Evolutionary conservation across 1,140 invertebrate species (phyloP).

Genomic region (Philotrypesis tridentata): DNA sequence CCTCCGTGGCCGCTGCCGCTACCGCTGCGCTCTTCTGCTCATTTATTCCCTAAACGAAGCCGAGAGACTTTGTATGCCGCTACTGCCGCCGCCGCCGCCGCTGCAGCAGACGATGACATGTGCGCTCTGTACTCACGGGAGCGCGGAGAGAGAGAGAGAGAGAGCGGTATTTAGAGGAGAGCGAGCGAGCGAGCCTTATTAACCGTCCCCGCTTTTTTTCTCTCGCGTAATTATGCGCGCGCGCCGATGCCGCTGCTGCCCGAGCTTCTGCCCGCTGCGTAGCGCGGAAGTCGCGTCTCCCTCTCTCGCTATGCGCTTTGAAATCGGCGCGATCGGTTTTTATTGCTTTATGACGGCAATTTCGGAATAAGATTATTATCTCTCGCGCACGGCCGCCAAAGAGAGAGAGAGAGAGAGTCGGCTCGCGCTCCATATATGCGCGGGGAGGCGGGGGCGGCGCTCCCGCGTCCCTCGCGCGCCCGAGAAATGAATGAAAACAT

Average conservation of each 20-base stretch:
- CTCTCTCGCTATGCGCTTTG: too few relatives aligned
- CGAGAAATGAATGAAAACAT: constrained; percentile 39
- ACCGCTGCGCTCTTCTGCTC: constrained; percentile 2
- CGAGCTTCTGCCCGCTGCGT: background rate
- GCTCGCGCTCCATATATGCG: background rate
- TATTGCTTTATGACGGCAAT: constrained; percentile 46
- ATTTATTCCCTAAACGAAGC: constrained; percentile 33
- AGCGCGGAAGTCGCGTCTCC: constrained; percentile 8
- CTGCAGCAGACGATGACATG: constrained; percentile 33
- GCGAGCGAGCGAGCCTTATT: too few relatives aligned
- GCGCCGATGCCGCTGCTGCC: too few relatives aligned
- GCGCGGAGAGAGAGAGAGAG: background rate
- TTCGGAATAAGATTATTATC: constrained; percentile 33
- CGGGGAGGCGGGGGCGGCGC: background rate
- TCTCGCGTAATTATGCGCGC: constrained; percentile 42
- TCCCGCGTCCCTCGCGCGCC: background rate
- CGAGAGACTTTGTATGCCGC: constrained; percentile 9
- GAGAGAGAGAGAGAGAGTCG: too few relatives aligned
- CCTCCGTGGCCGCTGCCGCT: background rate
- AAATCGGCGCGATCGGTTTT: constrained; percentile 29
- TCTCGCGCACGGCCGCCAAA: too few relatives aligned
- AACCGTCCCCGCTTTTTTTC: constrained; percentile 25
- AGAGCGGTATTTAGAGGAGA: constrained; percentile 35
- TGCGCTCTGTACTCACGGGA: background rate
- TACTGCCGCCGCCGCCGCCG: too few relatives aligned